Percentiles rank a stretch among this genome's conserved stretches.
These are phyloP conservation scores for Arnoldichthys spilopterus DNA, from an alignment of 2,797 vertebrate genomes.

Conservation along the genomic window DNA sequence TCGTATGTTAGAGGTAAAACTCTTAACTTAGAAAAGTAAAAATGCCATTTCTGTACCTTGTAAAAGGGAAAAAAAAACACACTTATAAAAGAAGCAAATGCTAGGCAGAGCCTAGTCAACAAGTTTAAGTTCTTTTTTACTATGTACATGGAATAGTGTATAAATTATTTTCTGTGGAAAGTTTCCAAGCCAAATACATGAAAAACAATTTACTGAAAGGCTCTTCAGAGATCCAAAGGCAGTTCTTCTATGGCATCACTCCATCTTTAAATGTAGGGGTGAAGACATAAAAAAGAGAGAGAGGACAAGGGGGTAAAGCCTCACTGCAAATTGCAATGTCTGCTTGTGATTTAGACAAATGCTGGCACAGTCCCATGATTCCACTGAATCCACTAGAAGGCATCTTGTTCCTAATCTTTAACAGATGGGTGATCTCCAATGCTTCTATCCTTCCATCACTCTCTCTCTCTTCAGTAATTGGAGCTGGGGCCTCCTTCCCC, in stretches of 20 bases:
- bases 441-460: constrained; percentile 20
- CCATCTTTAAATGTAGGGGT: neutral
- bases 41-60: no score
- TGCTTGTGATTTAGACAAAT: constrained; percentile 60
- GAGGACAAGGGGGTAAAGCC: constrained; percentile 7
- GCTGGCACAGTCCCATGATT: constrained; percentile 65
- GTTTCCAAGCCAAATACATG: neutral
- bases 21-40: no score
- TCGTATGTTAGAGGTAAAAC: no score
- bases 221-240: neutral
- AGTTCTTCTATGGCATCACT: neutral
- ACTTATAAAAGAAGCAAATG: no score
- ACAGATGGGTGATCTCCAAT: constrained; percentile 70
- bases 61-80: no score
- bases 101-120: no score
- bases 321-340: constrained; percentile 26
- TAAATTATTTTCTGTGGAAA: no score
- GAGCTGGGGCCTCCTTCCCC: constrained; percentile 45
- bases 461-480: constrained; percentile 16
- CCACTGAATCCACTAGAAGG: constrained; percentile 67
- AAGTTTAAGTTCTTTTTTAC: no score
- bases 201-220: neutral
- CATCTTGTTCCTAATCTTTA: constrained; percentile 74
- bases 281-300: constrained; percentile 15
- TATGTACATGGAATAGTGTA: no score